phyloP scores from a whole-genome alignment of 2,888 invertebrate species.

The Hypsopygia costalis region DNA sequence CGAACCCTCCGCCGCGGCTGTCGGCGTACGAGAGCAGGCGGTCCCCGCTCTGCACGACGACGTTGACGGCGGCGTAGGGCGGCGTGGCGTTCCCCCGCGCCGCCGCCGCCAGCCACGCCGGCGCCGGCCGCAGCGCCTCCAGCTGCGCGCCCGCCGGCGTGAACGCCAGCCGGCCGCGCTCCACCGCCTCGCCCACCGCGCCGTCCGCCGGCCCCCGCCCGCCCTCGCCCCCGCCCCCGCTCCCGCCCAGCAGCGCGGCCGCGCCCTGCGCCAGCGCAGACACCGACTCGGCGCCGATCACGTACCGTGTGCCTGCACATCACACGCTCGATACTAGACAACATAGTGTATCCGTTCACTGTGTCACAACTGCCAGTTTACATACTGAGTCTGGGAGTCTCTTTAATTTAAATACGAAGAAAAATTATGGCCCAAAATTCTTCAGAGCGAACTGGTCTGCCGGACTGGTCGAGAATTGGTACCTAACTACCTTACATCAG shows the following conservation, averaged over 20 bases:
- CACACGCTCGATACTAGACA: too few relatives aligned
- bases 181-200: slow-evolving; percentile 19
- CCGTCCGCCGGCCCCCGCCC: slow-evolving; percentile 21
- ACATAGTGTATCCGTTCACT: too few relatives aligned
- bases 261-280: slow-evolving; percentile 43
- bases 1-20: slow-evolving; percentile 85
- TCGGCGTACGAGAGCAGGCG: slow-evolving; percentile 85
- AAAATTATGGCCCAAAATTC: too few relatives aligned
- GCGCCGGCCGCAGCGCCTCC: slow-evolving; percentile 16
- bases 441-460: too few relatives aligned
- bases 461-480: too few relatives aligned
- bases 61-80: slow-evolving; percentile 83
- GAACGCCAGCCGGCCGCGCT: slow-evolving; percentile 13
- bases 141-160: slow-evolving; percentile 26
- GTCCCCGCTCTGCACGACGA: slow-evolving; percentile 83
- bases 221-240: slow-evolving; percentile 20
- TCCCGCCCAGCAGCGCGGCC: slow-evolving; percentile 30
- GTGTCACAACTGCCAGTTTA: too few relatives aligned
- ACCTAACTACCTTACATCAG: too few relatives aligned
- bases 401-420: too few relatives aligned
- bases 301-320: slow-evolving; percentile 52
- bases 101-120: slow-evolving; percentile 29
- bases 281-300: slow-evolving; percentile 54
- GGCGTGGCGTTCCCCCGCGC: slow-evolving; percentile 21
- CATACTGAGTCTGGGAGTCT: too few relatives aligned